These are phyloP conservation scores for Diorhabda carinulata DNA, from an alignment of 1,140 invertebrate species.

Conservation along the genomic window DNA sequence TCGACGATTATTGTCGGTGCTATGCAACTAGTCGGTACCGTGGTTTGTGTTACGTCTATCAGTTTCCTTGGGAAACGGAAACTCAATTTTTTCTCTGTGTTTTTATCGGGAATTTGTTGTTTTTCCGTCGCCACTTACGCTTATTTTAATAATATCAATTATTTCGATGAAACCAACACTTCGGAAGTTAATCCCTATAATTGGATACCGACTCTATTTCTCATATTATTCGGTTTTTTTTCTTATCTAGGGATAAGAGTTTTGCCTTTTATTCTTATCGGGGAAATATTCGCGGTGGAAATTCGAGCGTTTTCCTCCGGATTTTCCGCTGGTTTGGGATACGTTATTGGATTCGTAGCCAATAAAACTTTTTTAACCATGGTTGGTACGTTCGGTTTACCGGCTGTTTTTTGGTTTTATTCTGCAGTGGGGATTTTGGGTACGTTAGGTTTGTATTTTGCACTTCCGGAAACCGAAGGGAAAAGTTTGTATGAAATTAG, in stretches of 20 bases:
- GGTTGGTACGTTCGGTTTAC: constrained; percentile 57
- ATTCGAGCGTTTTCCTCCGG: constrained; percentile 66
- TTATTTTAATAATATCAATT: constrained; percentile 41
- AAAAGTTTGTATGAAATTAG: constrained; percentile 70
- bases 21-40: constrained; percentile 61
- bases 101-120: constrained; percentile 59
- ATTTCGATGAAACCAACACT: constrained; percentile 17
- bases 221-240: constrained; percentile 64
- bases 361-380: constrained; percentile 70
- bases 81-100: constrained; percentile 62
- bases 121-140: constrained; percentile 57
- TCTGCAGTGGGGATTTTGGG: constrained; percentile 60
- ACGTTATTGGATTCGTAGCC: constrained; percentile 66
- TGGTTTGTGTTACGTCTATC: constrained; percentile 60
- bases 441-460: constrained; percentile 53
- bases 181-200: constrained; percentile 30
- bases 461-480: constrained; percentile 78
- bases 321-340: constrained; percentile 63
- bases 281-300: constrained; percentile 64
- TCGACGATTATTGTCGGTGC: constrained; percentile 67
- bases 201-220: constrained; percentile 65
- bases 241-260: constrained; percentile 65
- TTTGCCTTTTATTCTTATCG: constrained; percentile 73
- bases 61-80: constrained; percentile 67
- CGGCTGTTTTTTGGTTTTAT: constrained; percentile 67